Evolutionary conservation across 1,140 invertebrate genomes (phyloP).

Genomic region (Cydia splendana): DNA sequence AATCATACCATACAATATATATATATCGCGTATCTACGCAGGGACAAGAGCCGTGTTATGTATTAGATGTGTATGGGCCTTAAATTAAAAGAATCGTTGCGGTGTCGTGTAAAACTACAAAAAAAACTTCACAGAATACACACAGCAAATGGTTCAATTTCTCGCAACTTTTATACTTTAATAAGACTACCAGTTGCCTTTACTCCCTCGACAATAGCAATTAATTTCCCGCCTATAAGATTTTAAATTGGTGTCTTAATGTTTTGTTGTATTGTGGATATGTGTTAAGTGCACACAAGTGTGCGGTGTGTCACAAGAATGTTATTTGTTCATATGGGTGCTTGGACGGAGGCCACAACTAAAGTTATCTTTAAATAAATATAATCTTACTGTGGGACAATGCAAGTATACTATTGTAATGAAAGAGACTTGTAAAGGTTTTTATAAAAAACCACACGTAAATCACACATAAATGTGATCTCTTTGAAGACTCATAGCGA

Average conservation of each 20-base stretch:
- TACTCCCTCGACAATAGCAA: slow-evolving; percentile 20
- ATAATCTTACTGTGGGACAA: neutral
- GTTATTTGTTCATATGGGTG: neutral
- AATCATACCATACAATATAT: too few relatives aligned
- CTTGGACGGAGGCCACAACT: slow-evolving; percentile 5
- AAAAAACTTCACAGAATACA: too few relatives aligned
- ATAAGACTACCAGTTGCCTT: slow-evolving; percentile 11
- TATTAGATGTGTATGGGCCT: neutral
- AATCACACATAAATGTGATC: too few relatives aligned
- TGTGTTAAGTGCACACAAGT: neutral
- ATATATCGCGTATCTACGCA: too few relatives aligned
- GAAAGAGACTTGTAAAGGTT: too few relatives aligned
- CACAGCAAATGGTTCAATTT: neutral
- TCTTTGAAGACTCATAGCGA: too few relatives aligned
- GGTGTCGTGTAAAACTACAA: neutral
- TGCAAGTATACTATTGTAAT: neutral
- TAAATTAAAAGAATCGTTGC: neutral
- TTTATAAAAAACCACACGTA: too few relatives aligned
- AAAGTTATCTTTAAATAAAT: neutral
- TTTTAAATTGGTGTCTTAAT: neutral
- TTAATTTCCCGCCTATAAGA: slow-evolving; percentile 12
- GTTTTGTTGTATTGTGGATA: neutral
- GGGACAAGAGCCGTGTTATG: too few relatives aligned
- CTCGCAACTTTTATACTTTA: neutral
- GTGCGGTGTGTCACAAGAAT: neutral